phyloP scores from a whole-genome alignment of 2,888 invertebrate species.

The Adineta ricciae region DNA sequence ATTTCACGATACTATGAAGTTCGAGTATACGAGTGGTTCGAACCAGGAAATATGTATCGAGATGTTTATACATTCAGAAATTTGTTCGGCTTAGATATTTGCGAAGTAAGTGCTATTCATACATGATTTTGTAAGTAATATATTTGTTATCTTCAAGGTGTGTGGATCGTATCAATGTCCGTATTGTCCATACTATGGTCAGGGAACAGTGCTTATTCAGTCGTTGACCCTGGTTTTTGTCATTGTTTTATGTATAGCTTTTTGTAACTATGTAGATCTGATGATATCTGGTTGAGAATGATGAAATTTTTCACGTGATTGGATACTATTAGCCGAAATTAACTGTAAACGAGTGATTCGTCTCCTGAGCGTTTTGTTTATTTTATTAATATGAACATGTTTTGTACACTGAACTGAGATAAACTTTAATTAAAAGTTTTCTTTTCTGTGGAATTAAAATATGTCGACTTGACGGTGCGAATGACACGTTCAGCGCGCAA shows the following conservation, averaged over 20 bases:
- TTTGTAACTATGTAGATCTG: background rate
- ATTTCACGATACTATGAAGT: constrained; percentile 82
- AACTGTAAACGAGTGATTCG: background rate
- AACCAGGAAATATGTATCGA: constrained; percentile 63
- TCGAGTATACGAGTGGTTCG: constrained; percentile 84
- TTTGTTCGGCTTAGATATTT: constrained; percentile 47
- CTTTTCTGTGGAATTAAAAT: too few relatives aligned
- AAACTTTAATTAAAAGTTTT: too few relatives aligned
- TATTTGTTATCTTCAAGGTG: constrained; percentile 46
- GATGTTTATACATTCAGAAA: constrained; percentile 35
- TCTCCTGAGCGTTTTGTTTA: too few relatives aligned
- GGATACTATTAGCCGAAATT: background rate
- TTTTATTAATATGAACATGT: too few relatives aligned
- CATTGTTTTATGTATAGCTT: background rate
- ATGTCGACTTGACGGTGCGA: too few relatives aligned
- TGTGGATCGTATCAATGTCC: constrained; percentile 51
- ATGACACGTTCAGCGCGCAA: too few relatives aligned
- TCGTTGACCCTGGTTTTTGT: background rate
- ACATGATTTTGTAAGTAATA: constrained; percentile 35
- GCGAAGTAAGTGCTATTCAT: constrained; percentile 43
- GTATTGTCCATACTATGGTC: constrained; percentile 46
- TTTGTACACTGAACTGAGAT: too few relatives aligned
- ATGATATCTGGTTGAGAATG: background rate
- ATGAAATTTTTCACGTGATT: background rate
- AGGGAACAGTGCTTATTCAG: background rate